phyloP scores from a whole-genome alignment of 2,888 invertebrate species.

The Euzetes globulus region DNA sequence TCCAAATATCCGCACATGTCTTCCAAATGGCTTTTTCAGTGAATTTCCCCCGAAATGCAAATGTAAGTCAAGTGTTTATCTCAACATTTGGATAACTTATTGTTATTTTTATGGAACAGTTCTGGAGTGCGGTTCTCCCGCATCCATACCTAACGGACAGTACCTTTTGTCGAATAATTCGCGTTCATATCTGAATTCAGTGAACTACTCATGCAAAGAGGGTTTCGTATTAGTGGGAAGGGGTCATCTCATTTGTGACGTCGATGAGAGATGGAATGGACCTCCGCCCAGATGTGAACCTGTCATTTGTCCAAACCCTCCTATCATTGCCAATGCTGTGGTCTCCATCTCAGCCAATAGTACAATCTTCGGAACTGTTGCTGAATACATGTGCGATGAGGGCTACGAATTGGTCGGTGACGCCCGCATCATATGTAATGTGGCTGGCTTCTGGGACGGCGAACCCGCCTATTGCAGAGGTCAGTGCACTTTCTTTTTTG shows the following conservation, averaged over 20 bases:
- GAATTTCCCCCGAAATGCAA: slow-evolving; percentile 89
- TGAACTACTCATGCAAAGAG: slow-evolving; percentile 70
- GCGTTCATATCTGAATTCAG: slow-evolving; percentile 75
- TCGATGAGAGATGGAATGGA: slow-evolving; percentile 79
- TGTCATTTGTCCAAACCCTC: slow-evolving; percentile 63
- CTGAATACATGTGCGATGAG: slow-evolving; percentile 63
- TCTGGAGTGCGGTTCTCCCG: slow-evolving; percentile 81
- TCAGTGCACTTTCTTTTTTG: slow-evolving; percentile 43
- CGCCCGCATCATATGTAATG: slow-evolving; percentile 60
- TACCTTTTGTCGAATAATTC: slow-evolving; percentile 75
- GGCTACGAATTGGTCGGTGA: slow-evolving; percentile 64
- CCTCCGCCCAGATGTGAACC: slow-evolving; percentile 79
- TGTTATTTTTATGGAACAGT: slow-evolving; percentile 53
- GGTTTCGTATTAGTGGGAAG: slow-evolving; percentile 78
- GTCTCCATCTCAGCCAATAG: slow-evolving; percentile 41
- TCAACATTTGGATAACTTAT: neutral
- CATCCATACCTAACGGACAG: slow-evolving; percentile 71
- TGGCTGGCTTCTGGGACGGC: slow-evolving; percentile 71
- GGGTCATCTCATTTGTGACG: slow-evolving; percentile 74
- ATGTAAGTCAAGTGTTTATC: slow-evolving; percentile 54
- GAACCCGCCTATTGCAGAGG: slow-evolving; percentile 65
- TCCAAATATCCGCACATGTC: slow-evolving; percentile 69
- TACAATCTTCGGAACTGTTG: slow-evolving; percentile 59
- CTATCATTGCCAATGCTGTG: slow-evolving; percentile 55
- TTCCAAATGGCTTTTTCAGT: slow-evolving; percentile 85